phyloP scores from a whole-genome alignment of 1,140 invertebrate species.

The Conus ventricosus region DNA sequence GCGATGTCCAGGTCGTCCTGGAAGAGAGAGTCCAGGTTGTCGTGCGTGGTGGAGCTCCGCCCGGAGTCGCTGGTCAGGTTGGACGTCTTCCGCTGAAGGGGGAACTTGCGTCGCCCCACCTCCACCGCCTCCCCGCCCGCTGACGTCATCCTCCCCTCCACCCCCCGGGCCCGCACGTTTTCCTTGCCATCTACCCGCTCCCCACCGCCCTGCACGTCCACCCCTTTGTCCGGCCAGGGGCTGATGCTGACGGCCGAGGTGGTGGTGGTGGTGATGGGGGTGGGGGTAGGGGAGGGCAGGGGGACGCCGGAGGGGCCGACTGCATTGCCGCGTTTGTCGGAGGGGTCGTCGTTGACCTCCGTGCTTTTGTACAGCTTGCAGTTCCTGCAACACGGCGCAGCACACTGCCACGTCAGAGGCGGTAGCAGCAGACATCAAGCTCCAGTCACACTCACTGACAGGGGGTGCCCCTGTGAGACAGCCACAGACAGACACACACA shows the following conservation, averaged over 20 bases:
- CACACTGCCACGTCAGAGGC: too few relatives aligned
- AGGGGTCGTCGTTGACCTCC: slow-evolving; percentile 1
- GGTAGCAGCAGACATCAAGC: too few relatives aligned
- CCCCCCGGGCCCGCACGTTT: background rate
- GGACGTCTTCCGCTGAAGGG: slow-evolving; percentile 62
- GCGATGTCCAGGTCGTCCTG: slow-evolving; percentile 30
- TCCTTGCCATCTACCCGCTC: slow-evolving; percentile 26
- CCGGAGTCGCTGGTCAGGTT: slow-evolving; percentile 69
- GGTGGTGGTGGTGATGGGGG: background rate
- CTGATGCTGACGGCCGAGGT: background rate
- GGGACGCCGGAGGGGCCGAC: slow-evolving; percentile 15
- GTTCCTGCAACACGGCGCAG: slow-evolving; percentile 17
- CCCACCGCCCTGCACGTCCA: background rate
- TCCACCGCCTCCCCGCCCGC: background rate
- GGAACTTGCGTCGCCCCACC: slow-evolving; percentile 47
- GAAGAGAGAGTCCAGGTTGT: slow-evolving; percentile 38
- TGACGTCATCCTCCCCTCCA: background rate
- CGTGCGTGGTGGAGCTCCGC: slow-evolving; percentile 59
- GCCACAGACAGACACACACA: too few relatives aligned
- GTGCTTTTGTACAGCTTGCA: slow-evolving; percentile 33
- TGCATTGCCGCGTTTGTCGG: slow-evolving; percentile 4
- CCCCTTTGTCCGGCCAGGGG: background rate
- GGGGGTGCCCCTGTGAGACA: too few relatives aligned
- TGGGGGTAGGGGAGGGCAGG: background rate
- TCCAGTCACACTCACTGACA: too few relatives aligned